Evolutionary conservation across 2,888 invertebrate genomes (phyloP).

Genomic region (Yponomeuta cagnagella): DNA sequence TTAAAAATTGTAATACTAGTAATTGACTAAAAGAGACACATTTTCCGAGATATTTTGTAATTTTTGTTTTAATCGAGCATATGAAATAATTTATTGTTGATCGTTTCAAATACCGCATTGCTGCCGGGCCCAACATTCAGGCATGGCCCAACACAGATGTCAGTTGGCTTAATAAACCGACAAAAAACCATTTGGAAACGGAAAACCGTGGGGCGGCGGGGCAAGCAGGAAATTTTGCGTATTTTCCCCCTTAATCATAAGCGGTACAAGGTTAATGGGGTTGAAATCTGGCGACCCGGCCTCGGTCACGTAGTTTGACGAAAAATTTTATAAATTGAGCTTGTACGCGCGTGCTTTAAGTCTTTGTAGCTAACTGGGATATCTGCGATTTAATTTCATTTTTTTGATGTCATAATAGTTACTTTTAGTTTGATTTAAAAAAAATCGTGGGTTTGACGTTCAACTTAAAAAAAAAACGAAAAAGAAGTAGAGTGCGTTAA

Average conservation of each 20-base stretch:
- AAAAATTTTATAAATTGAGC: slow-evolving; percentile 14
- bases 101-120: too few relatives aligned
- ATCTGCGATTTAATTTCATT: not conserved
- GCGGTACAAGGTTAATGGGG: slow-evolving; percentile 71
- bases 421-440: too few relatives aligned
- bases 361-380: slow-evolving; percentile 6
- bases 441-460: too few relatives aligned
- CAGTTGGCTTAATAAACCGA: not conserved
- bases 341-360: not conserved
- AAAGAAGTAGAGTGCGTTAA: too few relatives aligned
- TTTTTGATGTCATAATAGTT: too few relatives aligned
- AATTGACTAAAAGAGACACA: too few relatives aligned
- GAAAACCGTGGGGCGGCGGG: slow-evolving; percentile 45
- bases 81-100: too few relatives aligned
- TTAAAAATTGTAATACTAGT: too few relatives aligned
- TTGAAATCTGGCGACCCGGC: slow-evolving; percentile 54
- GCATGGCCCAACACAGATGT: not conserved
- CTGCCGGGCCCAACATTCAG: not conserved
- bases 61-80: too few relatives aligned
- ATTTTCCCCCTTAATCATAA: slow-evolving; percentile 48
- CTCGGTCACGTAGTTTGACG: slow-evolving; percentile 61
- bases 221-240: slow-evolving; percentile 52
- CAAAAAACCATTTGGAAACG: not conserved
- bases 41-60: too few relatives aligned
- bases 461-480: too few relatives aligned